Percentiles rank a stretch among this genome's conserved stretches.
phyloP scores from a whole-genome alignment of 2,113 vertebrate species.

The Gnathochromis pfefferi region DNA sequence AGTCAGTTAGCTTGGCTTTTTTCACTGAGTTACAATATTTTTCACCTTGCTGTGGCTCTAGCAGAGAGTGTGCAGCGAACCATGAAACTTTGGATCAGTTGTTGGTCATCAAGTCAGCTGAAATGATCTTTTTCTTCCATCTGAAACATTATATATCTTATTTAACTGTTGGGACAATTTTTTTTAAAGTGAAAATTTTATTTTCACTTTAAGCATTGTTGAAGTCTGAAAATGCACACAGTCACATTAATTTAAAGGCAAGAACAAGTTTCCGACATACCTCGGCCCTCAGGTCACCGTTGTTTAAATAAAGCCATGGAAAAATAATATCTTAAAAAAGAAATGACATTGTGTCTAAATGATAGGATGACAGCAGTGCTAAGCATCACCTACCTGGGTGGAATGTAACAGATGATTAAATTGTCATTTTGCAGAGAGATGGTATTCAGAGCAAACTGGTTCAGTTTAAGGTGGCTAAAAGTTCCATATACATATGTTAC shows the following conservation, averaged over 20 bases:
- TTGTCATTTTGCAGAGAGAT: neutral
- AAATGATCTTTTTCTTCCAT: neutral
- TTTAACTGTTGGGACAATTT: neutral
- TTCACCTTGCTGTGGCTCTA: neutral
- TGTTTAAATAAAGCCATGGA: neutral
- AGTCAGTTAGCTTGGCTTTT: neutral
- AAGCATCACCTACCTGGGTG: neutral
- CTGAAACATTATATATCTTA: neutral
- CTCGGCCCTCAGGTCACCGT: neutral
- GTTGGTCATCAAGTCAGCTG: neutral
- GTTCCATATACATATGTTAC: neutral
- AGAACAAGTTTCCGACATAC: neutral
- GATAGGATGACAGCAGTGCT: neutral
- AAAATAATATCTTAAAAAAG: neutral
- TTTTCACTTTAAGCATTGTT: neutral
- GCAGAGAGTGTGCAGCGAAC: neutral
- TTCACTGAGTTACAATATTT: neutral
- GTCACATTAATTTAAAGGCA: neutral
- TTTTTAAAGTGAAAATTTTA: neutral
- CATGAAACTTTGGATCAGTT: neutral
- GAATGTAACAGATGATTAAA: conserved; percentile 29
- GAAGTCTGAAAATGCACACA: neutral
- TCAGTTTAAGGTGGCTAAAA: neutral
- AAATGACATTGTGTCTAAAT: neutral
- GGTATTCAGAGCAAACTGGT: neutral